Evolutionary conservation across 2,797 vertebrate species (phyloP).

Genomic region (Allobates femoralis): DNA sequence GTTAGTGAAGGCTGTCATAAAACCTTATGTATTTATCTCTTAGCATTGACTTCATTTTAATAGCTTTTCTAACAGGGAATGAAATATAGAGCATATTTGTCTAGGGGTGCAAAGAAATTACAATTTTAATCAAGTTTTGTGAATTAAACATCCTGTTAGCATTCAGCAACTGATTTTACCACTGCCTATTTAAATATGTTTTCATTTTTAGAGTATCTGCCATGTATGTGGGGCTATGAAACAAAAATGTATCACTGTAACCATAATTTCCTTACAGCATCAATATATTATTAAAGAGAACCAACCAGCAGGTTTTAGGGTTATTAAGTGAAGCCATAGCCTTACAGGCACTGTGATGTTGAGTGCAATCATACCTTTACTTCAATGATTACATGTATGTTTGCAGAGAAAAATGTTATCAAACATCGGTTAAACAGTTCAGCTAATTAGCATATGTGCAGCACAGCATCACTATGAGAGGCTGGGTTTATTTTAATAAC

Average conservation of each 20-base stretch:
- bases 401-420: no score
- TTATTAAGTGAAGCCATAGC: no score
- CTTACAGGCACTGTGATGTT: no score
- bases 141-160: background rate
- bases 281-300: no score
- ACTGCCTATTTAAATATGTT: background rate
- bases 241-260: background rate
- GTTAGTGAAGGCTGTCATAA: conserved; percentile 28
- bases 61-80: background rate
- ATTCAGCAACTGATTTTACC: background rate
- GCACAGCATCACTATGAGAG: no score
- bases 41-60: background rate
- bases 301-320: no score
- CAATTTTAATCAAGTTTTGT: background rate
- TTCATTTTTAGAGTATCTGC: background rate
- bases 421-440: no score
- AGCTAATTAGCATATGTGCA: no score
- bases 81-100: background rate
- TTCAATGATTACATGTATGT: no score
- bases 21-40: background rate
- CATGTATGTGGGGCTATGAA: background rate
- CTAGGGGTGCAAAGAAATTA: background rate
- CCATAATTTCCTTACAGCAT: background rate
- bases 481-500: no score
- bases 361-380: no score